These are phyloP conservation scores for Gorsachius magnificus DNA, from an alignment of 2,797 vertebrate genomes.

Conservation along the genomic window DNA sequence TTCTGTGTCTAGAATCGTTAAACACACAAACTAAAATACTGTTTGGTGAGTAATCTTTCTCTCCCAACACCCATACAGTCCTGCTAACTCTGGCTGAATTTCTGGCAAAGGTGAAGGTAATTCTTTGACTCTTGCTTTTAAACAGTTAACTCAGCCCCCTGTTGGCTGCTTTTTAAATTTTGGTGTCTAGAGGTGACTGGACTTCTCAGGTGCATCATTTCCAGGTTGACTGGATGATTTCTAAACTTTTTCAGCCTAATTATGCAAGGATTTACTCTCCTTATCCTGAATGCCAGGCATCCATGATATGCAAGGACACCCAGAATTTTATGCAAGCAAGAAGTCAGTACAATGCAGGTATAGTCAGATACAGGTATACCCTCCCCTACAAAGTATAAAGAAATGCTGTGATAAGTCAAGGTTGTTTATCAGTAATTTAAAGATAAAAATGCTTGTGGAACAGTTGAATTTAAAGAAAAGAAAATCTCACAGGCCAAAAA, in stretches of 20 bases:
- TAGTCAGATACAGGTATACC: neutral
- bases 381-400: neutral
- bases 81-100: neutral
- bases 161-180: neutral
- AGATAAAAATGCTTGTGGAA: neutral
- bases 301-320: neutral
- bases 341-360: rapidly evolving
- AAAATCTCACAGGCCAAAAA: neutral
- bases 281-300: neutral
- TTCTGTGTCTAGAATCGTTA: neutral
- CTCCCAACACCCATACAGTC: neutral
- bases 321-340: neutral
- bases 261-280: neutral
- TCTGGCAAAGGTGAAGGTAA: neutral
- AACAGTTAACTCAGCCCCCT: neutral
- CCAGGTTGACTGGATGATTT: neutral
- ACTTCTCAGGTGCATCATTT: neutral
- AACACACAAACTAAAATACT: neutral
- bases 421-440: neutral
- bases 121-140: neutral
- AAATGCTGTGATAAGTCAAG: neutral
- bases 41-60: neutral
- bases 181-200: neutral
- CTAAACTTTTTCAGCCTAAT: neutral
- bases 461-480: neutral